Base-by-base conservation (phyloP, 2,888 invertebrate genomes). In the Heliconius ismenius region DNA sequence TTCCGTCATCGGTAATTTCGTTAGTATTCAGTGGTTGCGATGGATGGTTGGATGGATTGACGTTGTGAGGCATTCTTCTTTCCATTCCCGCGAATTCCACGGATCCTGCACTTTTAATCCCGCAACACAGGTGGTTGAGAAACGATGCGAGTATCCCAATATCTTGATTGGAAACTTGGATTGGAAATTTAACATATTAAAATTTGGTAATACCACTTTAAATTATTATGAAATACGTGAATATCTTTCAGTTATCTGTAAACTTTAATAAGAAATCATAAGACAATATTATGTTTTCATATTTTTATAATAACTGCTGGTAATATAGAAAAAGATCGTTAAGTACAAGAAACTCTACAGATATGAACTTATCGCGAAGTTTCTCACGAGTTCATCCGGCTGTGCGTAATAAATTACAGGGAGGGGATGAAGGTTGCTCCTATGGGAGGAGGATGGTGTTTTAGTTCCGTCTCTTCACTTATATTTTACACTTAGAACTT, bases 351-450 rank as follows among this genome's bases (percentile, higher is more conserved):
- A 76, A 64, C 65, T 36, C 63, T 65, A 65, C 58, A 58, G 72
- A 73, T 73, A 76, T 32, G 76, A 72, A 73, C 28, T 76, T 60
- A 65, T 65, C 32, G n/a, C n/a, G 28, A 76, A 76, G n/a, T 76
- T 76, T 73, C 72, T 43, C 65, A 39, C 72, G 73, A 58, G 76
- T 67, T 76, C 76, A 76, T 65, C 58, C 76, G 64, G 72, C 43
- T 39, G 76, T 54, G 64, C 26, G 65, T 76, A 76, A 76, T 76
- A 76, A 72, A 76, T 76, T 76, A 73, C 39, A 11, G 39, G 54
- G 24, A 18, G 54, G 74, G 75, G 75, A 75, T 70, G 58, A 70
- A 54, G 76, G 72, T 54, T 64, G 65, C 32, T 64, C 36, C 62
- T 32, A 24, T 72, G 65, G 65, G 65, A 60, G 18, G 43, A 43